phyloP scores from a whole-genome alignment of 2,113 vertebrate species.

The Pontoporia blainvillei region DNA sequence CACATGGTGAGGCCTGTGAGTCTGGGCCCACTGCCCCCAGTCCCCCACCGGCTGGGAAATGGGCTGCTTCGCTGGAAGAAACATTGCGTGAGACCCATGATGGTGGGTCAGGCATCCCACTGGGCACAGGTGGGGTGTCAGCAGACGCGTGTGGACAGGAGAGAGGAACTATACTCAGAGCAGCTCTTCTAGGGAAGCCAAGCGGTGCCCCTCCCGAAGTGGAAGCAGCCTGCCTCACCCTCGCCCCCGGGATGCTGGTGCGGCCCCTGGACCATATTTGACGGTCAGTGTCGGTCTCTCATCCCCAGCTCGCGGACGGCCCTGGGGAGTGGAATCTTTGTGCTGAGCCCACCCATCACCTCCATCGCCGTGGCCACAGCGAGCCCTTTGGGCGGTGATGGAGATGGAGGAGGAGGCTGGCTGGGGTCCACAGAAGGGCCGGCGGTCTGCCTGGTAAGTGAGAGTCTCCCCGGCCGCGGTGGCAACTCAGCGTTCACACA shows the following conservation, averaged over 20 bases:
- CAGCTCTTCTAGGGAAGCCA: fast-evolving
- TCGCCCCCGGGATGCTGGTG: fast-evolving
- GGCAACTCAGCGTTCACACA: fast-evolving
- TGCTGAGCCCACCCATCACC: neutral
- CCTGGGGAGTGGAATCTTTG: neutral
- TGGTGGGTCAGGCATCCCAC: fast-evolving
- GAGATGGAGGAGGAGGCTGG: too few species aligned
- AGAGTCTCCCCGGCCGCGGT: fast-evolving
- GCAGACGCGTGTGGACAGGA: neutral
- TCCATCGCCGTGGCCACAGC: fast-evolving
- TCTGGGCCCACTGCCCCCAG: neutral
- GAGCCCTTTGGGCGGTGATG: neutral
- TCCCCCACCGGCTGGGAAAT: fast-evolving
- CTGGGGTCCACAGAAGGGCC: neutral
- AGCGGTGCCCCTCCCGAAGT: fast-evolving
- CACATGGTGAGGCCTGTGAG: fast-evolving
- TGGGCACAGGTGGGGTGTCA: neutral
- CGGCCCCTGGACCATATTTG: fast-evolving
- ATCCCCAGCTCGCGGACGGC: neutral
- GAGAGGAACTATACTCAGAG: fast-evolving
- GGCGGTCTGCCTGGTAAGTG: neutral
- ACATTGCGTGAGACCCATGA: neutral
- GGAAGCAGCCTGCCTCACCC: neutral
- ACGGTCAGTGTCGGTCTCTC: neutral
- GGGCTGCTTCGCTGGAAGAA: neutral